These are phyloP conservation scores for Hippocampus barbouri DNA, from an alignment of 2,113 vertebrate genomes.

Conservation along the genomic window DNA sequence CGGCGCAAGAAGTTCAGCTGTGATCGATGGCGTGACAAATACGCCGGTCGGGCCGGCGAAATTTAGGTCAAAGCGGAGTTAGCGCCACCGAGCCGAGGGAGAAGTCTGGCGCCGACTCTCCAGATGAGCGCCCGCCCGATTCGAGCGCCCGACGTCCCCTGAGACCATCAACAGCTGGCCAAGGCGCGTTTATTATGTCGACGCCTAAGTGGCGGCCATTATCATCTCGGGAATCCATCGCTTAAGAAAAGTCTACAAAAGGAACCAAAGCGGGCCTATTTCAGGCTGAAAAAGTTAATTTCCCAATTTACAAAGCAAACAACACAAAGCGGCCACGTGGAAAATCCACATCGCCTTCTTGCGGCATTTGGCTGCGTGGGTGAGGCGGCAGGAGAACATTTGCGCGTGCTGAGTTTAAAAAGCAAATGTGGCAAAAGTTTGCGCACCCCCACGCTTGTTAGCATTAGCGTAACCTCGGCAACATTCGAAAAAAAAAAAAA, in stretches of 20 bases:
- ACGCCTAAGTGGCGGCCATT: constrained; percentile 42
- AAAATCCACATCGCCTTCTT: constrained; percentile 59
- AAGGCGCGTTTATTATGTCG: constrained; percentile 42
- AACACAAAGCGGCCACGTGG: constrained; percentile 42
- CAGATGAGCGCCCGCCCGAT: constrained; percentile 60
- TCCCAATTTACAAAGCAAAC: too few species aligned
- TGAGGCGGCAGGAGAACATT: constrained; percentile 38
- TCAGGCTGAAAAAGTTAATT: too few species aligned
- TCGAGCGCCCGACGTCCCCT: constrained; percentile 16
- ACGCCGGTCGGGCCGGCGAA: constrained; percentile 32
- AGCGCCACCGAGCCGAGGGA: background rate
- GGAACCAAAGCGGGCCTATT: background rate
- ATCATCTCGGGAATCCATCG: constrained; percentile 1
- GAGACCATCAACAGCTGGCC: constrained; percentile 50
- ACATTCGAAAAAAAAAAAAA: too few species aligned
- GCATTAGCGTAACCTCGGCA: too few species aligned
- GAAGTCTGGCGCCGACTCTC: constrained; percentile 30
- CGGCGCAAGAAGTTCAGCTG: constrained; percentile 19
- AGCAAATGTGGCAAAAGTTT: too few species aligned
- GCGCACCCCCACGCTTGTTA: too few species aligned
- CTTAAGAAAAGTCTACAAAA: background rate
- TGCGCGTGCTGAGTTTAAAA: constrained; percentile 1
- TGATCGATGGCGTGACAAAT: constrained; percentile 61
- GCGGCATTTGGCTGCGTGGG: constrained; percentile 47
- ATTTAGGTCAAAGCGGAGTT: constrained; percentile 12